Base-by-base conservation (phyloP, 37 sponge, comb jelly and placozoan genomes). In the Crambe crambe region DNA sequence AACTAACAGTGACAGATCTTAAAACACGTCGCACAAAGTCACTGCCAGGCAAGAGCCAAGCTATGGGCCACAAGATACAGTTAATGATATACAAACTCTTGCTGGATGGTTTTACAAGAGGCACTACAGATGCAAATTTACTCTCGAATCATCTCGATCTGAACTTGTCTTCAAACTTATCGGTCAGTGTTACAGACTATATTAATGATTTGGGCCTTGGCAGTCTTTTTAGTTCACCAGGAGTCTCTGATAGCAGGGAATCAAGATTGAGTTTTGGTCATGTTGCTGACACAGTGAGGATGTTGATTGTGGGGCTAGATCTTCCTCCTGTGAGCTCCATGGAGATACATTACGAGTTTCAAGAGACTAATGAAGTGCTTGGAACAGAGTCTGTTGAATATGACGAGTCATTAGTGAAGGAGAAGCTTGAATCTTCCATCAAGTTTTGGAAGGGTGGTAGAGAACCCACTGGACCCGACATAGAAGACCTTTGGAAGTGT, bases 401-500 rank as follows among this genome's bases (percentile, higher is more conserved):
- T 25, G 72, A 85, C 15, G 70, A 77, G 64, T 32, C 68, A 3
- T 71, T 64, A 78, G 56, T 56, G 44, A 77, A 29, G 56, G 21
- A 26, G 37, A 58, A 61, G 3, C 17, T 78, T 9, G 78, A 77
- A 38, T 39, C 25, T 35, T 32, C 61, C 21, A 42, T 85, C n/a
- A 44, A 36, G 43, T 85, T 72, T 47, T 85, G 85, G 85, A 27
- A 42, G 4, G 85, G 85, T 23, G 29, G 12, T 51, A 70, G 78
- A 70, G 26, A 6, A 0, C 66, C 85, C 3, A 36, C 27, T 26
- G 85, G 85, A 23, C 78, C 77, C 1, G 85, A 85, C 39, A 56
- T 85, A 6, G 85, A 85, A 64, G 72, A 77, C n/a, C 21, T 66
- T 15, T 85, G 85, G 85, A 85, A 85, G 62, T 85, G 85, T 58